These are phyloP conservation scores for Lytechinus pictus DNA, from an alignment of 35 echinoderm and acorn worm genomes.

Conservation along the genomic window DNA sequence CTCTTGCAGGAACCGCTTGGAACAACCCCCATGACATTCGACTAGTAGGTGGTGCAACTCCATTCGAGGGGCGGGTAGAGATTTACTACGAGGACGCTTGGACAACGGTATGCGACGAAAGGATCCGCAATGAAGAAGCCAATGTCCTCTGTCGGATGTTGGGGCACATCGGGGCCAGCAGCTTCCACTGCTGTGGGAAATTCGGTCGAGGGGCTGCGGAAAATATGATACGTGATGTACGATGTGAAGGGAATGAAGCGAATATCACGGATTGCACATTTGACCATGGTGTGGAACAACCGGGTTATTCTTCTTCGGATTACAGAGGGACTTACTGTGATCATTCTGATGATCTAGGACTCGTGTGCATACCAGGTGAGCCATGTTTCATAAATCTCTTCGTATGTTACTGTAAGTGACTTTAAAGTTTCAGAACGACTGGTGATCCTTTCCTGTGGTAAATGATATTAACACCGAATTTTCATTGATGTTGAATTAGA, in stretches of 20 bases:
- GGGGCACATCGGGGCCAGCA: background rate
- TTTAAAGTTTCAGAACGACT: too few relatives aligned
- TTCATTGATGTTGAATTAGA: too few relatives aligned
- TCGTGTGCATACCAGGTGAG: background rate
- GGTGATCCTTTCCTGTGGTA: too few relatives aligned
- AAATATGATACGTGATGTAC: background rate
- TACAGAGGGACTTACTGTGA: background rate
- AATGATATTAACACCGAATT: too few relatives aligned
- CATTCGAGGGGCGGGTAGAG: background rate
- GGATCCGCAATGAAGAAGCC: background rate
- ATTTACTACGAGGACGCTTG: background rate
- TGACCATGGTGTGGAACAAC: background rate
- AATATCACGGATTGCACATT: background rate
- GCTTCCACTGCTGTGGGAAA: background rate
- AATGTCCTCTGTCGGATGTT: background rate
- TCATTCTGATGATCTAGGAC: background rate
- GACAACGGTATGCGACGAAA: background rate
- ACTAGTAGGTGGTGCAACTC: background rate
- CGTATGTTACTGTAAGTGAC: too few relatives aligned
- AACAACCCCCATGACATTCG: background rate
- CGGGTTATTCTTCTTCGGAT: background rate
- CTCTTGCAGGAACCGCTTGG: background rate
- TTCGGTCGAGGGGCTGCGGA: background rate
- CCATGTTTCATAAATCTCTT: too few relatives aligned
- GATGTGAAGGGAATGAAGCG: background rate